phyloP scores from a whole-genome alignment of 1,140 invertebrate species.

The Nautilus pompilius region DNA sequence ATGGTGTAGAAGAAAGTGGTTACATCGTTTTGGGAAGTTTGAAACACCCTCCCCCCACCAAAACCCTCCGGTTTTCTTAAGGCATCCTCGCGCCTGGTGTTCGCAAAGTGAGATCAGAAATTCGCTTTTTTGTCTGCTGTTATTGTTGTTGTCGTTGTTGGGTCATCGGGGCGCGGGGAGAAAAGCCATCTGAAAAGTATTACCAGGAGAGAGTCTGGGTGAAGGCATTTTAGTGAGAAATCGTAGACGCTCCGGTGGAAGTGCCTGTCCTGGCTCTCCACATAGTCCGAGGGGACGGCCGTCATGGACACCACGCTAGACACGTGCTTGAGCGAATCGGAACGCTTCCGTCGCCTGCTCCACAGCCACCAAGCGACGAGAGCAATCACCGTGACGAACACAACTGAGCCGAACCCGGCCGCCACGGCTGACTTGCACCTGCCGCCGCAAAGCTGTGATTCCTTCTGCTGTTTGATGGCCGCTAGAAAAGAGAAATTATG shows the following conservation, averaged over 20 bases:
- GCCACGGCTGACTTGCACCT: constrained; percentile 21
- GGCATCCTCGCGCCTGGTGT: too few relatives aligned
- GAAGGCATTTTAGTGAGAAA: too few relatives aligned
- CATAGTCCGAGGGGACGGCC: constrained; percentile 52
- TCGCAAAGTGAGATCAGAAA: too few relatives aligned
- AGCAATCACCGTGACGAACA: constrained; percentile 14
- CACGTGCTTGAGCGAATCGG: constrained; percentile 36
- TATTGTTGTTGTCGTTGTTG: too few relatives aligned
- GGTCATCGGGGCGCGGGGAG: too few relatives aligned
- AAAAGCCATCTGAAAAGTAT: too few relatives aligned
- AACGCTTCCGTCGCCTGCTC: constrained; percentile 14
- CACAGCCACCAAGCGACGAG: constrained; percentile 14
- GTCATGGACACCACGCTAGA: constrained; percentile 47
- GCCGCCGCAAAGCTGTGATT: constrained; percentile 48
- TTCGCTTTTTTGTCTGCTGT: too few relatives aligned
- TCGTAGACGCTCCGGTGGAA: constrained; percentile 21
- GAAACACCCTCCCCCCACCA: too few relatives aligned
- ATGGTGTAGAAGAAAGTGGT: too few relatives aligned
- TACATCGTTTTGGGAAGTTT: too few relatives aligned
- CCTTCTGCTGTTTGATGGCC: constrained; percentile 21
- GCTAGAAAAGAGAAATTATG: constrained; percentile 12
- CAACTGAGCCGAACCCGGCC: constrained; percentile 10
- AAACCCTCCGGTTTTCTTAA: too few relatives aligned
- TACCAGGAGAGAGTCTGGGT: too few relatives aligned
- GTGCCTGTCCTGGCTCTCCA: constrained; percentile 28